These are phyloP conservation scores for Poecilia gillii DNA, from an alignment of 2,797 vertebrate species.

Conservation along the genomic window DNA sequence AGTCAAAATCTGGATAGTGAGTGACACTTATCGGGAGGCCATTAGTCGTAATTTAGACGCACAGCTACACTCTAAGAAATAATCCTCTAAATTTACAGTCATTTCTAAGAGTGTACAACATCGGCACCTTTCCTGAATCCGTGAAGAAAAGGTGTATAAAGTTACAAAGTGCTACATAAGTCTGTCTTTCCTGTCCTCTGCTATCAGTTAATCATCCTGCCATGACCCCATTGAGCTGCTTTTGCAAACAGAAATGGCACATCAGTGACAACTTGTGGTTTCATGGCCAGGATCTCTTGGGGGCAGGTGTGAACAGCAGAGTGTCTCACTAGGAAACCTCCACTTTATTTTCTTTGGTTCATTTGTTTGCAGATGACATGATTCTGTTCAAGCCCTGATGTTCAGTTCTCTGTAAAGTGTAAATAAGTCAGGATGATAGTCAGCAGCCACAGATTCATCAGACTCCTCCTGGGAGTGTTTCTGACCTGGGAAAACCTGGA, in stretches of 20 bases:
- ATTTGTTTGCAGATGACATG: background rate
- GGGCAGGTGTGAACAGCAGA: background rate
- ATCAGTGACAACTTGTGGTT: background rate
- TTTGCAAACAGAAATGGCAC: background rate
- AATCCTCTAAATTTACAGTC: too few relatives aligned
- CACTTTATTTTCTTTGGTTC: background rate
- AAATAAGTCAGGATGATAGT: background rate
- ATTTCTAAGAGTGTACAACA: too few relatives aligned
- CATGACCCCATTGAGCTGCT: background rate
- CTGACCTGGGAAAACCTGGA: background rate
- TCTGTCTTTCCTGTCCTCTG: background rate
- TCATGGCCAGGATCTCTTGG: background rate
- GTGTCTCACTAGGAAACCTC: background rate
- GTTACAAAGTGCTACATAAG: background rate
- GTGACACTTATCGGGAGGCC: background rate
- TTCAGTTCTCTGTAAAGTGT: background rate
- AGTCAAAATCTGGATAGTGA: background rate
- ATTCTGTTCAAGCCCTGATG: background rate
- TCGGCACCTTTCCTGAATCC: background rate
- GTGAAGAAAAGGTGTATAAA: background rate
- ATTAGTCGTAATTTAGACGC: background rate
- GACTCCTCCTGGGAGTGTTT: background rate
- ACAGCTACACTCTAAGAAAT: too few relatives aligned
- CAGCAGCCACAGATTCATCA: background rate
- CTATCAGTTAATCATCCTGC: background rate